A percentile compares a stretch with the other conserved stretches of the same genome.
These are phyloP conservation scores for Plutomurus gul DNA, from an alignment of 1,140 invertebrate genomes.

Conservation along the genomic window DNA sequence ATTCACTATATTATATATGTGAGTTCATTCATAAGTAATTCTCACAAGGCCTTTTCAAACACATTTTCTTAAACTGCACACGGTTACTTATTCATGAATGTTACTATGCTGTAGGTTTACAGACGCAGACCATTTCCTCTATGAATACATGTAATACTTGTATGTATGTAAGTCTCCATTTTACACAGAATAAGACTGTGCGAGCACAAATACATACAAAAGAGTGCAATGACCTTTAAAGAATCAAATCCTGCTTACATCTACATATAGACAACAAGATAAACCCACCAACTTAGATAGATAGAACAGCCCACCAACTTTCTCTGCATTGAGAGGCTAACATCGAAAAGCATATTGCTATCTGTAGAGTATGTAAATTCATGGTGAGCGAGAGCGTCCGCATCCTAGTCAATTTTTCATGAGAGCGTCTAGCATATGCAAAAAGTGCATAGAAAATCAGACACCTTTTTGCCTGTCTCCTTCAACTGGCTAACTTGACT, in stretches of 20 bases:
- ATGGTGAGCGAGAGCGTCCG: not conserved
- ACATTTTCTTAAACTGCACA: too few species aligned
- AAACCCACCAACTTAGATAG: too few species aligned
- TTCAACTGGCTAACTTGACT: too few species aligned
- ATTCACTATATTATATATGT: too few species aligned
- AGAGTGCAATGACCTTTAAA: conserved; percentile 1
- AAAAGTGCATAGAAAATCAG: not conserved
- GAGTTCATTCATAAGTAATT: too few species aligned
- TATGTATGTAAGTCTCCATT: too few species aligned
- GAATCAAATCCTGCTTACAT: not conserved
- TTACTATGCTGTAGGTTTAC: too few species aligned
- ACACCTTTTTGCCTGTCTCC: not conserved
- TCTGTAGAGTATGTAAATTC: not conserved
- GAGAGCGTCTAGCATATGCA: not conserved
- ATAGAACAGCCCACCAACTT: not conserved
- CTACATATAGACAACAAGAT: not conserved
- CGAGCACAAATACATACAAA: not conserved
- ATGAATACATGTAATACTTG: too few species aligned
- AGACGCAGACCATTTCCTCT: too few species aligned
- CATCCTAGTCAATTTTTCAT: not conserved
- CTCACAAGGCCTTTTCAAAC: too few species aligned
- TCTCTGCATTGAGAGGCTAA: not conserved
- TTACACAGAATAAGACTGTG: too few species aligned
- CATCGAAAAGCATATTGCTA: not conserved
- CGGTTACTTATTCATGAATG: too few species aligned